phyloP scores from a whole-genome alignment of 2,797 vertebrate species.

The Typhlichthys eigenmanni region DNA sequence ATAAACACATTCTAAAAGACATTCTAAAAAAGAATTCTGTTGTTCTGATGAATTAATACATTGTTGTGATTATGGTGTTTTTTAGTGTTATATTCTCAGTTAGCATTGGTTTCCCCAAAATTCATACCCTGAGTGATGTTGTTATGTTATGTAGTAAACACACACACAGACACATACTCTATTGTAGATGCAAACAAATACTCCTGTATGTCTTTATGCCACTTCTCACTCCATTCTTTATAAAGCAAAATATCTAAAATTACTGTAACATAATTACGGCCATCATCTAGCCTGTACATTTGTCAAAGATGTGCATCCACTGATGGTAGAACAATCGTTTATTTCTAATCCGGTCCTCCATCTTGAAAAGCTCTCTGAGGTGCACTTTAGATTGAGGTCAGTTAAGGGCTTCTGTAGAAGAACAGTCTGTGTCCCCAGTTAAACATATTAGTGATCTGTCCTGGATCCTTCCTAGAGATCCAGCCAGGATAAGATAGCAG shows the following conservation, averaged over 20 bases:
- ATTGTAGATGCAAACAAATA: neutral
- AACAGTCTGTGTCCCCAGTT: constrained; percentile 48
- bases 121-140: too few species aligned
- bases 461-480: constrained; percentile 16
- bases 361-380: constrained; percentile 54
- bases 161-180: too few species aligned
- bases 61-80: too few species aligned
- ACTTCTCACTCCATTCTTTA: neutral
- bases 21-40: constrained; percentile 3
- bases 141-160: too few species aligned
- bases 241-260: too few species aligned
- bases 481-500: neutral
- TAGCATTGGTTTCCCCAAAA: too few species aligned
- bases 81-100: neutral
- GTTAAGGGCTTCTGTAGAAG: constrained; percentile 49
- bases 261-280: neutral
- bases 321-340: constrained; percentile 19
- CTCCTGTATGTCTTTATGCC: neutral
- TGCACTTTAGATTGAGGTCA: constrained; percentile 66
- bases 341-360: constrained; percentile 43
- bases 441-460: constrained; percentile 43
- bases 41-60: constrained; percentile 1
- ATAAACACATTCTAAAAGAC: constrained; percentile 15
- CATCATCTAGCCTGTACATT: constrained; percentile 14
- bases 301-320: constrained; percentile 26